Conservation (phyloP, 2,888 invertebrate species). For the Choreutis nemorana region DNA sequence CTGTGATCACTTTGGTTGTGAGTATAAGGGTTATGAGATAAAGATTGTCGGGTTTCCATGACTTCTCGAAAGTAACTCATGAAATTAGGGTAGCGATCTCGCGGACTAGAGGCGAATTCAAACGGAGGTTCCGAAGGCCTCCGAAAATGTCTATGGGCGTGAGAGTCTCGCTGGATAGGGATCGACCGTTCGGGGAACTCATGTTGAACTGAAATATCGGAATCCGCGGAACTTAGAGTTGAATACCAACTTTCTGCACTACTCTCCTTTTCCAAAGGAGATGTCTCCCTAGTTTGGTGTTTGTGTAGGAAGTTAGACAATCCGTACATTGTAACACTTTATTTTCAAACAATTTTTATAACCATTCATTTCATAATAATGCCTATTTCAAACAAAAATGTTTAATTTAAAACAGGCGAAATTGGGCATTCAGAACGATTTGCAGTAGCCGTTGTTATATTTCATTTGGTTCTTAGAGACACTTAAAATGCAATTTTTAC, state of each 20-base stretch:
- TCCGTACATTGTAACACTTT: constrained; percentile 45
- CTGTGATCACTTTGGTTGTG: constrained; percentile 33
- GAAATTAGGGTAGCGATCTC: constrained; percentile 49
- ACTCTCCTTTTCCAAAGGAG: constrained; percentile 40
- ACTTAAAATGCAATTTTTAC: too few relatives aligned
- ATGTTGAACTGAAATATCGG: constrained; percentile 21
- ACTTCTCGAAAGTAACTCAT: constrained; percentile 54
- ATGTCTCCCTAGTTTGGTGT: constrained; percentile 35
- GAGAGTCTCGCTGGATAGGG: constrained; percentile 31
- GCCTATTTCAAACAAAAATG: too few relatives aligned
- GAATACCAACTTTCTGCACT: constrained; percentile 58
- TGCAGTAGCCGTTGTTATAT: too few relatives aligned
- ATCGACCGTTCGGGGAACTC: constrained; percentile 29
- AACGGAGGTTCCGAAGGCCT: constrained; percentile 30
- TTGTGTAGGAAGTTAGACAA: constrained; percentile 49
- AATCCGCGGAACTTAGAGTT: constrained; percentile 28
- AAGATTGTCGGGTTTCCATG: constrained; percentile 28
- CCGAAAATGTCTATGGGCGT: constrained; percentile 31
- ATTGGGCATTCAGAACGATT: too few relatives aligned
- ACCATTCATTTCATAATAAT: too few relatives aligned
- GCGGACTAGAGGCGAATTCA: constrained; percentile 48
- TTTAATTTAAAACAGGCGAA: too few relatives aligned
- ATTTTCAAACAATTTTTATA: constrained; percentile 7
- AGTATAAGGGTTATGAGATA: constrained; percentile 28
- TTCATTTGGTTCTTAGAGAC: too few relatives aligned